These are phyloP conservation scores for Dipodomys stephensi DNA, from an alignment of 2,113 vertebrate genomes.

Conservation along the genomic window DNA sequence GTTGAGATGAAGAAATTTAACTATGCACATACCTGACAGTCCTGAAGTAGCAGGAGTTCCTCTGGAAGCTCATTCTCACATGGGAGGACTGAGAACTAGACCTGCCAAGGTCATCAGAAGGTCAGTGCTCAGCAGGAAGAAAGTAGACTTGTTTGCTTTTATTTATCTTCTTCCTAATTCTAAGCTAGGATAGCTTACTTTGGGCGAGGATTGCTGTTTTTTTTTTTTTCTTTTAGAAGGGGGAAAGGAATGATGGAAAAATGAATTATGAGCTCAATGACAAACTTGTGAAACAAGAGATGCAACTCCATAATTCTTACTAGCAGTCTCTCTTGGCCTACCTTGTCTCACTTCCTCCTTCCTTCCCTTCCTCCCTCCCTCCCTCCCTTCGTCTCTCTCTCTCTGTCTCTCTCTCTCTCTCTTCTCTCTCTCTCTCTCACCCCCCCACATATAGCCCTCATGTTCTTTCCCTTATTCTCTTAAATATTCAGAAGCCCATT, in stretches of 20 bases:
- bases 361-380: too few species aligned
- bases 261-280: neutral
- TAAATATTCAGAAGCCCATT: neutral
- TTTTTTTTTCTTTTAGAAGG: neutral
- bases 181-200: neutral
- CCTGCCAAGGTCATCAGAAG: neutral
- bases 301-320: neutral
- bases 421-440: too few species aligned
- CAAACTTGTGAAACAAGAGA: neutral
- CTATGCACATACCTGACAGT: neutral
- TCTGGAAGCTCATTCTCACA: neutral
- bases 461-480: neutral
- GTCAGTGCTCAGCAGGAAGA: neutral
- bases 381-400: too few species aligned
- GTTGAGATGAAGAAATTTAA: slow-evolving; percentile 28
- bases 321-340: neutral
- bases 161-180: neutral
- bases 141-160: neutral
- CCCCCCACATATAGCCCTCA: neutral
- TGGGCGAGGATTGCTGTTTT: neutral
- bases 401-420: neutral
- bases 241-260: neutral
- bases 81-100: neutral
- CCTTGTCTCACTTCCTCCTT: neutral
- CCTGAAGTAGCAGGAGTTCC: neutral